Evolutionary conservation across 1,140 invertebrate genomes (phyloP), one percentile per base, ranked within the genome.

Genomic region (Uloborus diversus): DNA sequence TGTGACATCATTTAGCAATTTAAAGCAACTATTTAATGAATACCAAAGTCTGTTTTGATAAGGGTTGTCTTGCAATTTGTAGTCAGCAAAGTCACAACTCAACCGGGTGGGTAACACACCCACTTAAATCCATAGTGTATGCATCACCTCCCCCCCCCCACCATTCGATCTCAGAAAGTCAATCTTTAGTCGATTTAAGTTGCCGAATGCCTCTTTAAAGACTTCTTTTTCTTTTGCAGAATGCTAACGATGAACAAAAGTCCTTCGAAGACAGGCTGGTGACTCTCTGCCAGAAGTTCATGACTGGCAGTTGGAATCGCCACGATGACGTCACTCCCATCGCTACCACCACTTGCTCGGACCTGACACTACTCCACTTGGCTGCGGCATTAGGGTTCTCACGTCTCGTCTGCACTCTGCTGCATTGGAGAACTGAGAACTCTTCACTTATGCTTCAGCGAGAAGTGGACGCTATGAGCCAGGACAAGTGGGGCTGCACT

Each of bases 341-440:
- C 37, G 82, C 85, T 32, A 84, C 85, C 33, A 83, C 84, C 64
- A 84, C 86, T 66, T 86, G 86, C 75, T 70, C 90, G 30, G 93
- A 92, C 37, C 94, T 96, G 86, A 96, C 94, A 0, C 88, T 98
- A 20, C 89, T 98, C 4, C 96, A 98, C 85, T 87, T 97, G 82
- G 93, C 95, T 33, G 94, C 96, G 2, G 93, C 93, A 32, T 88
- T 97, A 57, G 95, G 95, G 2, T 82, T 70, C 51, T 69, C 53
- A 49, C 84, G 85, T 57, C 83, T 88, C 33, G 92, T 94, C 27
- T 94, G 93, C 81, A 92, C 92, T 4, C 88, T 97, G 84, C 87
- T 96, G 42, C 92, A 94, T 81, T 96, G 95, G 95, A 90, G 93
- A 80, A 90, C 93, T 13, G 94, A 96, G 86, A 96, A 95, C 88